Evolutionary conservation across 1,140 invertebrate genomes (phyloP).

Genomic region (Lordiphosa clarofinis): DNA sequence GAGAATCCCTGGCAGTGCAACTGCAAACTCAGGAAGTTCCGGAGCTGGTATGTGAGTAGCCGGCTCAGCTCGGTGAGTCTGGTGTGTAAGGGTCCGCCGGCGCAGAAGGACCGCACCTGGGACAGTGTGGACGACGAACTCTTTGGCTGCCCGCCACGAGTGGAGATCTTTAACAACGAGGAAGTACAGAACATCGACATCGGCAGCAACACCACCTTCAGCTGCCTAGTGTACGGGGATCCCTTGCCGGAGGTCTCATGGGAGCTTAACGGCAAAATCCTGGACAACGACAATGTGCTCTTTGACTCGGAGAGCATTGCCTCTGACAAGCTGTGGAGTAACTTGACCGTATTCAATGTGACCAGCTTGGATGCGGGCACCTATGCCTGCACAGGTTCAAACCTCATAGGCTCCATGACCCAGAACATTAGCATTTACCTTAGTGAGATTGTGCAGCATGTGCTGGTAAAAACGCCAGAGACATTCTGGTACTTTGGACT

Average conservation of each 20-base stretch:
- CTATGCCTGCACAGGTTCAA: slow-evolving; percentile 89
- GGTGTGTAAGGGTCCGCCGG: slow-evolving; percentile 83
- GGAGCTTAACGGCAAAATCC: slow-evolving; percentile 87
- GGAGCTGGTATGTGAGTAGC: slow-evolving; percentile 88
- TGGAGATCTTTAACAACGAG: slow-evolving; percentile 82
- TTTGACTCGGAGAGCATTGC: slow-evolving; percentile 69
- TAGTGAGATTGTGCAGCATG: slow-evolving; percentile 84
- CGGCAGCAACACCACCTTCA: slow-evolving; percentile 88
- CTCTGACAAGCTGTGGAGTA: slow-evolving; percentile 82
- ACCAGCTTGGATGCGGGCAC: slow-evolving; percentile 88
- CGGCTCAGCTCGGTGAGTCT: slow-evolving; percentile 85
- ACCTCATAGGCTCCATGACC: slow-evolving; percentile 86
- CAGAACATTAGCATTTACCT: slow-evolving; percentile 86
- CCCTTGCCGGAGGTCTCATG: slow-evolving; percentile 91
- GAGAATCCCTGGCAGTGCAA: slow-evolving; percentile 95
- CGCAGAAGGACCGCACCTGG: slow-evolving; percentile 84
- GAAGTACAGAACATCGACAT: slow-evolving; percentile 85
- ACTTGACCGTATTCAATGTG: slow-evolving; percentile 87
- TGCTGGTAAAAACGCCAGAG: slow-evolving; percentile 76
- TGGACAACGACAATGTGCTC: slow-evolving; percentile 81
- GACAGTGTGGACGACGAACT: slow-evolving; percentile 84
- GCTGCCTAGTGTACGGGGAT: slow-evolving; percentile 89
- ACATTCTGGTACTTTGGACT: slow-evolving; percentile 79
- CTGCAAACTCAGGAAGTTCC: slow-evolving; percentile 89
- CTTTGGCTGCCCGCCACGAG: slow-evolving; percentile 88